Evolutionary conservation across 2,797 vertebrate genomes (phyloP).

Genomic region (Chaetodon trifasciatus): DNA sequence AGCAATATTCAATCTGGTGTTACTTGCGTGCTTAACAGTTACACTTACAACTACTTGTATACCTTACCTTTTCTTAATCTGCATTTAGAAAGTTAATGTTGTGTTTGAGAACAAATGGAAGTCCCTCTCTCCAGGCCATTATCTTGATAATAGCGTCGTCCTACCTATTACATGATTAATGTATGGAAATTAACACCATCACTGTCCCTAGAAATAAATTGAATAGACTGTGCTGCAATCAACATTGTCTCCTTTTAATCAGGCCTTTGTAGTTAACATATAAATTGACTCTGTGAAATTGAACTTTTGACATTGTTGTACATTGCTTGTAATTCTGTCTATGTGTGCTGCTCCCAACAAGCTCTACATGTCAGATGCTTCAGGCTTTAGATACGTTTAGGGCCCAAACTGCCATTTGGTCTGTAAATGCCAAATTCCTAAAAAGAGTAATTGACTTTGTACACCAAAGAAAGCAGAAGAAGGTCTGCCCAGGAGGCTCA

Average conservation of each 20-base stretch:
- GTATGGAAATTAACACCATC: background rate
- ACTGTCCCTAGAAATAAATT: background rate
- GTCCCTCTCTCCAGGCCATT: background rate
- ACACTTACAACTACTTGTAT: background rate
- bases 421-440: background rate
- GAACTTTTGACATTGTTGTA: background rate
- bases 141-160: background rate
- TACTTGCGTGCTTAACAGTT: background rate
- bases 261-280: background rate
- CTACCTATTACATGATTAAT: slow-evolving; percentile 1
- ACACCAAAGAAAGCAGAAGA: background rate
- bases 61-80: background rate
- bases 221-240: background rate
- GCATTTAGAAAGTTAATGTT: background rate
- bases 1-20: background rate
- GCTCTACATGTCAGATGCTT: background rate
- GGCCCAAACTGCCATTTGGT: slow-evolving; percentile 6
- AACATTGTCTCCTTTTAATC: slow-evolving; percentile 4
- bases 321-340: background rate
- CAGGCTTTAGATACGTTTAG: background rate
- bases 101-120: background rate
- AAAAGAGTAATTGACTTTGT: background rate
- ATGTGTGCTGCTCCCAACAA: background rate
- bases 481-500: background rate
- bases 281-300: background rate